phyloP scores from a whole-genome alignment of 2,113 vertebrate genomes.

The Lepisosteus oculatus region DNA sequence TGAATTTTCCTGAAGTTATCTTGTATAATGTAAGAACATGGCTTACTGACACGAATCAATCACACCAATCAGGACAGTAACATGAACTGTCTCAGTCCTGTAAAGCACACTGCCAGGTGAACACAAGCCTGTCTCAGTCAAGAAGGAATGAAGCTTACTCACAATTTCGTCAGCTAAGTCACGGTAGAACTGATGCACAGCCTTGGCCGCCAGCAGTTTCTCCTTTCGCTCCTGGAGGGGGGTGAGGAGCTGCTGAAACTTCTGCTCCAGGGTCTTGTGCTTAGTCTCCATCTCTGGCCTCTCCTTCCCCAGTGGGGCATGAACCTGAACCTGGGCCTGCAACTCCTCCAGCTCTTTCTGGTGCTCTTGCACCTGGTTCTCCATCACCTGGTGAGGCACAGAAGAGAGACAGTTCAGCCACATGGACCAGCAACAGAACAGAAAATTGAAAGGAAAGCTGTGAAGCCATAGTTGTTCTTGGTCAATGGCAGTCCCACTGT shows the following conservation, averaged over 20 bases:
- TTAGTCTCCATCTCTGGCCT: slow-evolving; percentile 61
- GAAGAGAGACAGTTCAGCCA: no score
- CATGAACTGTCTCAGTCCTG: no score
- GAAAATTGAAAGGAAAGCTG: no score
- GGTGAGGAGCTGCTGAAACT: slow-evolving; percentile 78
- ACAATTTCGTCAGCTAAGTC: slow-evolving; percentile 91
- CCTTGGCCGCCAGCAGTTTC: slow-evolving; percentile 75
- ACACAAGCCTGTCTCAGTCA: no score
- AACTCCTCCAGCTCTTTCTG: slow-evolving; percentile 83
- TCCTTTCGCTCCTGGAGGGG: slow-evolving; percentile 75
- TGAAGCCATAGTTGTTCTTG: no score
- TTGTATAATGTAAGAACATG: no score
- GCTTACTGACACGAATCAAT: no score
- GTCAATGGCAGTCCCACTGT: no score
- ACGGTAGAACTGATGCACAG: slow-evolving; percentile 81
- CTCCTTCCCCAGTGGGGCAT: slow-evolving; percentile 52
- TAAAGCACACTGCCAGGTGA: no score
- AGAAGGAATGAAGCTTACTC: slow-evolving; percentile 29
- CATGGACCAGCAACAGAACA: no score
- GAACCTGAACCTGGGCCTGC: slow-evolving; percentile 61
- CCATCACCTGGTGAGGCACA: slow-evolving; percentile 66
- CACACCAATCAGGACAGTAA: no score
- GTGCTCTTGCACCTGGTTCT: slow-evolving; percentile 83
- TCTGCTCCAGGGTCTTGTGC: slow-evolving; percentile 67
- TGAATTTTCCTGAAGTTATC: no score